A percentile compares a stretch with the other conserved stretches of the same genome.
Conservation (phyloP, 2,797 vertebrate genomes). For the Trematocara caparti region DNA sequence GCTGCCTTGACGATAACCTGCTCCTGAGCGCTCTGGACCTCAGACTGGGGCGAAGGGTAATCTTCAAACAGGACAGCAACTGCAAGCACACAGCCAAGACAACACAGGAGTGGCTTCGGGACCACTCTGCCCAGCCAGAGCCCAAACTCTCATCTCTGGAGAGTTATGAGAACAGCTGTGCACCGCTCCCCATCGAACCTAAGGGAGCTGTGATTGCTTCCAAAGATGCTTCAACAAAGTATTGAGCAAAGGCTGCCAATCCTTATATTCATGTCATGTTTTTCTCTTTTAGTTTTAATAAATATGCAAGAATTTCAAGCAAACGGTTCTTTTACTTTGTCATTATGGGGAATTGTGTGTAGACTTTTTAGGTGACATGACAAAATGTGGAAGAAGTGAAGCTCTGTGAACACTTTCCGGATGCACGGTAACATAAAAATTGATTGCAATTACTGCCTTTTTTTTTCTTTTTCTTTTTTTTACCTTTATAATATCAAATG, state of each 20-base stretch:
- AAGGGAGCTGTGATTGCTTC: neutral
- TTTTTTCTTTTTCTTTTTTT: too few species aligned
- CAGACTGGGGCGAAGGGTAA: neutral
- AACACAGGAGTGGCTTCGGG: neutral
- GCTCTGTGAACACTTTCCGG: neutral
- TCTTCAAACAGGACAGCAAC: neutral
- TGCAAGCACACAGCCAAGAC: neutral
- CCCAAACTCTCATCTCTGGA: neutral
- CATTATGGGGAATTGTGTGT: neutral
- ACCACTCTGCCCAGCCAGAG: neutral
- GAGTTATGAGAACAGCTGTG: neutral
- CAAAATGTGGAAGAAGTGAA: neutral
- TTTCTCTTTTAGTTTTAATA: neutral
- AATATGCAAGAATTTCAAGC: neutral
- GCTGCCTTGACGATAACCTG: rapidly evolving
- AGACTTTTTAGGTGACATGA: neutral
- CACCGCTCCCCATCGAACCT: neutral
- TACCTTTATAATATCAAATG: neutral
- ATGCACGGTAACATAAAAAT: neutral
- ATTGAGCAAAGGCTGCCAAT: rapidly evolving
- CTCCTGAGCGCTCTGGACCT: neutral
- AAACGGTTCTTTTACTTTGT: neutral
- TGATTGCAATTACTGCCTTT: neutral
- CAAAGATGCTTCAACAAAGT: neutral
- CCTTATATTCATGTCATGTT: rapidly evolving